Percentiles rank a stretch among this genome's conserved stretches.
Conservation (phyloP, 92 coral and sea anemone genomes). For the Pocillopora grandis region DNA sequence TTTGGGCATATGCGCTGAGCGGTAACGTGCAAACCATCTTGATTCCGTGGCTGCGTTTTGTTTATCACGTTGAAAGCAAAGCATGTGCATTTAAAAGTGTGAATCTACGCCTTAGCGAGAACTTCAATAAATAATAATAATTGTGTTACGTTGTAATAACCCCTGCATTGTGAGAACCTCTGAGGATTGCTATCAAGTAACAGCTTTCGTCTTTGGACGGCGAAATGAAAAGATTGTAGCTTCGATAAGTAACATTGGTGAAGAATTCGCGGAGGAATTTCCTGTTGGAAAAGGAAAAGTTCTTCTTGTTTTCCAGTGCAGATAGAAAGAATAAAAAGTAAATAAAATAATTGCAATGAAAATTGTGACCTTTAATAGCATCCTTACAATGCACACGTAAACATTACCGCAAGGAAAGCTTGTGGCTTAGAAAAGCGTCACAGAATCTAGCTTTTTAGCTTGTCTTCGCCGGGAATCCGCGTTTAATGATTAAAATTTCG, state of each 20-base stretch:
- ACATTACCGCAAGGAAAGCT: neutral
- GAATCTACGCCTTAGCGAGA: constrained; percentile 21
- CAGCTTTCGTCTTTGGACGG: neutral
- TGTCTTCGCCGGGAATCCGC: constrained; percentile 17
- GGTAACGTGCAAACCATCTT: constrained; percentile 16
- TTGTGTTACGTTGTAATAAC: constrained; percentile 25
- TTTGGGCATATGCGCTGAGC: constrained; percentile 16
- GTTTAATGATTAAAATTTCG: constrained; percentile 27
- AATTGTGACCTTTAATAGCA: constrained; percentile 13
- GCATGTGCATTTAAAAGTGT: constrained; percentile 18
- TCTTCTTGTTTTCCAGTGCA: neutral
- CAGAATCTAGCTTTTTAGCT: constrained; percentile 1
- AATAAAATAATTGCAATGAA: neutral
- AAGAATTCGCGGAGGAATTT: constrained; percentile 7
- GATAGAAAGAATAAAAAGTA: neutral
- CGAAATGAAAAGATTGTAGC: constrained; percentile 18
- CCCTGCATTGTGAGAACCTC: constrained; percentile 4
- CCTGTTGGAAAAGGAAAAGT: neutral
- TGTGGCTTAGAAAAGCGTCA: constrained; percentile 23
- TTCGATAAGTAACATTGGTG: constrained; percentile 9
- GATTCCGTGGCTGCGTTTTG: constrained; percentile 23
- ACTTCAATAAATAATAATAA: constrained; percentile 33
- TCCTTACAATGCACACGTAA: constrained; percentile 22
- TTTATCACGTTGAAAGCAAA: constrained; percentile 9
- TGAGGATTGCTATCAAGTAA: neutral